Conservation (phyloP, 2,888 invertebrate species). For the Cantharis nigra region DNA sequence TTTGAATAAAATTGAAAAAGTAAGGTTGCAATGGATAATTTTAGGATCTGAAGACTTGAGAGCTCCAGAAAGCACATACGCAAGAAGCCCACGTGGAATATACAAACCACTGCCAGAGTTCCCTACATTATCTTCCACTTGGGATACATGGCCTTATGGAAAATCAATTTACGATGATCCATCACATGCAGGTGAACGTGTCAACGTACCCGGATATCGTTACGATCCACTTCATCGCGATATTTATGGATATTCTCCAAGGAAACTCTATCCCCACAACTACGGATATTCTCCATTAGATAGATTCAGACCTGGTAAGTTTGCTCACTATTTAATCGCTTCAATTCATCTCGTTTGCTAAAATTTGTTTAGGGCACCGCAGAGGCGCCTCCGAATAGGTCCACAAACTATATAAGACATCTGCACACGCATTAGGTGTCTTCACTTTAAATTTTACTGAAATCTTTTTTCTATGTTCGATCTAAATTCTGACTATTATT, state of each 20-base stretch:
- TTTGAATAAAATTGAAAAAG: slow-evolving; percentile 29
- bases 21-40: slow-evolving; percentile 16
- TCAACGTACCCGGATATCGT: slow-evolving; percentile 86
- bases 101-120: slow-evolving; percentile 70
- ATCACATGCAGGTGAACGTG: slow-evolving; percentile 78
- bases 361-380: slow-evolving; percentile 30
- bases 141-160: slow-evolving; percentile 76
- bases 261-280: slow-evolving; percentile 85
- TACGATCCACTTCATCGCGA: slow-evolving; percentile 90
- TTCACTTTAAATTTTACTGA: neutral
- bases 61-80: slow-evolving; percentile 72
- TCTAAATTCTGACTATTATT: neutral
- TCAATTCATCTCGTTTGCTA: slow-evolving; percentile 5
- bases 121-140: slow-evolving; percentile 72
- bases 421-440: slow-evolving; percentile 13
- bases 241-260: slow-evolving; percentile 87
- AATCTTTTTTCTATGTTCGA: neutral
- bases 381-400: slow-evolving; percentile 26
- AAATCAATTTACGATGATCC: slow-evolving; percentile 91
- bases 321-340: neutral
- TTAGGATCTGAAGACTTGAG: slow-evolving; percentile 90
- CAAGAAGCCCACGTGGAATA: slow-evolving; percentile 69
- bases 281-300: slow-evolving; percentile 72
- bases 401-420: slow-evolving; percentile 19
- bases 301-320: slow-evolving; percentile 85